Evolutionary conservation across 2,113 vertebrate species (phyloP).

Genomic region (Salvator merianae): DNA sequence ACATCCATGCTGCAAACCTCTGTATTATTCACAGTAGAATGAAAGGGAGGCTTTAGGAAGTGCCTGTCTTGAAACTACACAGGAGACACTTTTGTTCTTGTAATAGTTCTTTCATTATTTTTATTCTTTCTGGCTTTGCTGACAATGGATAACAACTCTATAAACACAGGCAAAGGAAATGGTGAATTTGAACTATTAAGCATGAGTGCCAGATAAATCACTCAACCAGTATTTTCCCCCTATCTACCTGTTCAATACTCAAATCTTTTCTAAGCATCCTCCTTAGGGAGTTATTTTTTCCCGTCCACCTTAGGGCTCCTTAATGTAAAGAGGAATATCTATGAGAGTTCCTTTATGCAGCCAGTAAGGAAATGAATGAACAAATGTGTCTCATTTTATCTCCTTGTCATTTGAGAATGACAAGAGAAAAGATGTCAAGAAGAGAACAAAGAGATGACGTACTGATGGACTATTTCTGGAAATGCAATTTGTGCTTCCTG

Average conservation of each 20-base stretch:
- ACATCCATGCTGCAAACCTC: background rate
- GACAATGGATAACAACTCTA: no score
- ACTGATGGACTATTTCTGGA: background rate
- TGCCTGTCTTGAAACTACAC: background rate
- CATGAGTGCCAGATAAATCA: background rate
- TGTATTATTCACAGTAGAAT: background rate
- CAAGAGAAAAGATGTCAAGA: accelerated
- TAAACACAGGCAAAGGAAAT: slow-evolving; percentile 23
- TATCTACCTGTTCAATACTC: slow-evolving; percentile 22
- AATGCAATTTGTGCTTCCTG: background rate
- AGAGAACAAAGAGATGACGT: background rate
- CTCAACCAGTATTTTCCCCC: background rate
- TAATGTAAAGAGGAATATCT: slow-evolving; percentile 40
- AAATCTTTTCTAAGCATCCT: background rate
- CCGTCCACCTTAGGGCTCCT: slow-evolving; percentile 54
- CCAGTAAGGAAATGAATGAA: slow-evolving; percentile 44
- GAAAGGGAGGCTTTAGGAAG: background rate
- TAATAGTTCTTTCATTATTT: no score
- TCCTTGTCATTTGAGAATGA: accelerated
- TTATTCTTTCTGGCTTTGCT: background rate
- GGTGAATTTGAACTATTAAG: background rate
- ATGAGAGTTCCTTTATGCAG: accelerated
- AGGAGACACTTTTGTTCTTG: background rate
- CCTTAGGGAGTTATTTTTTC: background rate
- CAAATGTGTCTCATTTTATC: background rate